A percentile compares a stretch with the other conserved stretches of the same genome.
Evolutionary conservation across 2,113 vertebrate species (phyloP).

Genomic region (Micronycteris hirsuta): DNA sequence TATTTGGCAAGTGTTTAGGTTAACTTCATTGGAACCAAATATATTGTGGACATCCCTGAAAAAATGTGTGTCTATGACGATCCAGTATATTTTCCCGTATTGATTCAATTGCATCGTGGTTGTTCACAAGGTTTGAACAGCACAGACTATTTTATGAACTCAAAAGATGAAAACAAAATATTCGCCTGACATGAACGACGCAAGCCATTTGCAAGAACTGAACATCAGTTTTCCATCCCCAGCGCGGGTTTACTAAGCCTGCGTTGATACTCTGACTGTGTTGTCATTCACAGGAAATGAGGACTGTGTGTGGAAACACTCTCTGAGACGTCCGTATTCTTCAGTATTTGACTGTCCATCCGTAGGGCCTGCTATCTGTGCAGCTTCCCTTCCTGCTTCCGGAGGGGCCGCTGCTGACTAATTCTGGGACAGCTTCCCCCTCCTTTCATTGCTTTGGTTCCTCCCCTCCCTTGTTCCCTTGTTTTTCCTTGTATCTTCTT

Average conservation of each 20-base stretch:
- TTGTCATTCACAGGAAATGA: background rate
- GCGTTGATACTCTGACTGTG: background rate
- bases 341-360: background rate
- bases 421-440: background rate
- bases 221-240: background rate
- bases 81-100: background rate
- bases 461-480: background rate
- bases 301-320: background rate
- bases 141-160: background rate
- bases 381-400: background rate
- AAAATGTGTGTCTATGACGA: background rate
- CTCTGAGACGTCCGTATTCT: background rate
- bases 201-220: background rate
- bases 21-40: background rate
- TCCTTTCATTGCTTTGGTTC: background rate
- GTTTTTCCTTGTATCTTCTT: background rate
- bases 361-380: fast-evolving
- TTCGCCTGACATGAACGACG: background rate
- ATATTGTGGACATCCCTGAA: background rate
- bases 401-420: background rate
- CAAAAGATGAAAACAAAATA: background rate
- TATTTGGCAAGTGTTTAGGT: background rate
- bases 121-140: background rate
- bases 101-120: background rate
- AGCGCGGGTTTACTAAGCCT: background rate